Evolutionary conservation across 2,888 invertebrate species (phyloP), one percentile per base, ranked within the genome.

Genomic region (Tiphia femorata): DNA sequence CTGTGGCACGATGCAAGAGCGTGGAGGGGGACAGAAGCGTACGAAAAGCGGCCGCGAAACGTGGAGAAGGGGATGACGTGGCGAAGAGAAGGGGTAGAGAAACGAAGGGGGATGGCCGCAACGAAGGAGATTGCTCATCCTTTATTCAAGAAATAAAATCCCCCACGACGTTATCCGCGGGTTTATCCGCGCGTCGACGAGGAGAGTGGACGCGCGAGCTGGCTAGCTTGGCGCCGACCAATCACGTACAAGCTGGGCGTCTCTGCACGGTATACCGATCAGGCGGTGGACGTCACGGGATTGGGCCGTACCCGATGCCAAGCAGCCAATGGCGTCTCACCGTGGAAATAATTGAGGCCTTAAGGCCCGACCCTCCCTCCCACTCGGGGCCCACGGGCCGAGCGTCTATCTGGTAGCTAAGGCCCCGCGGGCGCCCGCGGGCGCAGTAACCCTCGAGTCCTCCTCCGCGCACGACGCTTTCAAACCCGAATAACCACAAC

Each of bases 371-470:
- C 72, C 76, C 65, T 60, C 63, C 50, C 48, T 59, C 52, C 50
- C 60, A 58, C 57, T 65, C 58, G 52, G 20, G 41, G 57, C 64
- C 42, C 44, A 16, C 42, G 49, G 41, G 55, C 49, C 59, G 46
- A 59, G 61, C 75, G 70, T 70, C 77, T 78, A 77, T 77, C 80
- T 80, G 80, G 82, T 82, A 81, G 82, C 80, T 77, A 82, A 82
- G 83, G 82, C 82, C 82, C 83, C 77, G 79, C 82, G 77, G 80
- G 79, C 80, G 72, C 80, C 79, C 72, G 75, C 79, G 81, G 83
- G 83, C 83, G 76, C 82, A 83, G 83, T 83, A 81, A 83, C 81
- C 83, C 82, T 80, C 82, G 76, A 83, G 83, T 82, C 78, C 75
- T 82, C 81, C 78, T 78, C 50, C 65, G 70, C 58, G 76, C 77